phyloP scores from a whole-genome alignment of 2,888 invertebrate species.

The Ommatoiulus sabulosus region DNA sequence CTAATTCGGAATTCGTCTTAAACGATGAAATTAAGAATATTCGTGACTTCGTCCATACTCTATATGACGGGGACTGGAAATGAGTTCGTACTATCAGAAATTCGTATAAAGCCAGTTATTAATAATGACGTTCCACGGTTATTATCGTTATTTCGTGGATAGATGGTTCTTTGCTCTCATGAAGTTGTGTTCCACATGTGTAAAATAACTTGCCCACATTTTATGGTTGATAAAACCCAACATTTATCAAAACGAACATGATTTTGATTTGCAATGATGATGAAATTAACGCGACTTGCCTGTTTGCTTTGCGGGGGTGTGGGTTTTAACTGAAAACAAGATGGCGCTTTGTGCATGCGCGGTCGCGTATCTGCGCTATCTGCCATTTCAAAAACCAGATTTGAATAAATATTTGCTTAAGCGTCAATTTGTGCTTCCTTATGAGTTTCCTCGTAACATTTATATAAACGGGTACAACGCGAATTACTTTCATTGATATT shows the following conservation, averaged over 20 bases:
- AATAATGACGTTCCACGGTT: no score
- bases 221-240: neutral
- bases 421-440: slow-evolving; percentile 9
- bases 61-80: no score
- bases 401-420: slow-evolving; percentile 19
- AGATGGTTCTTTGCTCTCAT: no score
- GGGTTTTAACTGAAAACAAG: neutral
- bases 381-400: neutral
- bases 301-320: neutral
- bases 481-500: slow-evolving; percentile 14
- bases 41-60: no score
- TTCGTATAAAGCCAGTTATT: no score
- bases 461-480: neutral
- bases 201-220: neutral
- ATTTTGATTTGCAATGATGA: neutral
- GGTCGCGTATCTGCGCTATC: neutral
- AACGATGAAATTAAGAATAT: no score
- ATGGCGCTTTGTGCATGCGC: neutral
- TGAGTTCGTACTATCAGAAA: no score
- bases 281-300: neutral
- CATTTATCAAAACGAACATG: neutral
- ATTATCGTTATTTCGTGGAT: no score
- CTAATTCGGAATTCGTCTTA: no score
- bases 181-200: no score
- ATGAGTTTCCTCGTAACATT: neutral